Percentiles rank a stretch among this genome's conserved stretches.
Conservation (phyloP, 2,888 invertebrate species). For the Eristalis arbustorum region DNA sequence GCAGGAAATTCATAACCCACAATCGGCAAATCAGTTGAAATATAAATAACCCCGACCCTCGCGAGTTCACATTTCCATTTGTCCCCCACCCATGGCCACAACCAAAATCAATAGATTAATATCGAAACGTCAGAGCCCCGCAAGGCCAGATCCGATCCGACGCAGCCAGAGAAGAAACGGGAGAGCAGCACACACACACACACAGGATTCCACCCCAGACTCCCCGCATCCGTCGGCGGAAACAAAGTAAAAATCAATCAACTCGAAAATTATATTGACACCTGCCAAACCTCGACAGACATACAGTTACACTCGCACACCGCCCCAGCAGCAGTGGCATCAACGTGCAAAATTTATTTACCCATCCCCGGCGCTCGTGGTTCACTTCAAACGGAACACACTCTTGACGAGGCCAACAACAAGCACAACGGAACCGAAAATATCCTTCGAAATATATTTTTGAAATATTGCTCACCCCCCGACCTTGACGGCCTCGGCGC, state of each 20-base stretch:
- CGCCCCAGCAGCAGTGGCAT: background rate
- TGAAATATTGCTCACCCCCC: slow-evolving; percentile 40
- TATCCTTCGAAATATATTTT: slow-evolving; percentile 50
- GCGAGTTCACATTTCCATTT: background rate
- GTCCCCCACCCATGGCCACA: background rate
- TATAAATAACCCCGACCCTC: background rate
- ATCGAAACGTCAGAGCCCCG: background rate
- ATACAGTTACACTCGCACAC: background rate
- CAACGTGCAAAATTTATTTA: slow-evolving; percentile 44
- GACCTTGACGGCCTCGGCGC: slow-evolving; percentile 7
- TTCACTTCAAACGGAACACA: slow-evolving; percentile 55
- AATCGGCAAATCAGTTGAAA: background rate
- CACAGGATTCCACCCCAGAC: background rate
- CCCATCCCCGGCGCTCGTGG: slow-evolving; percentile 3
- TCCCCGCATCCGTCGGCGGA: slow-evolving; percentile 2
- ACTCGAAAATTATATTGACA: slow-evolving; percentile 68
- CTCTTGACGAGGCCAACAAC: background rate
- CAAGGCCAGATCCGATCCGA: background rate
- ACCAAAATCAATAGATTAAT: slow-evolving; percentile 40
- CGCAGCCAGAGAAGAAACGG: background rate
- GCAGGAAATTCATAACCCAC: background rate
- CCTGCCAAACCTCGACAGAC: slow-evolving; percentile 50
- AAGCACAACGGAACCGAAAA: background rate
- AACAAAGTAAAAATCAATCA: slow-evolving; percentile 69
- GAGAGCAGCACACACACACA: background rate